A percentile compares a stretch with the other conserved stretches of the same genome.
Conservation (phyloP, 35 echinoderm and acorn worm species). For the Ophioderma brevispina region DNA sequence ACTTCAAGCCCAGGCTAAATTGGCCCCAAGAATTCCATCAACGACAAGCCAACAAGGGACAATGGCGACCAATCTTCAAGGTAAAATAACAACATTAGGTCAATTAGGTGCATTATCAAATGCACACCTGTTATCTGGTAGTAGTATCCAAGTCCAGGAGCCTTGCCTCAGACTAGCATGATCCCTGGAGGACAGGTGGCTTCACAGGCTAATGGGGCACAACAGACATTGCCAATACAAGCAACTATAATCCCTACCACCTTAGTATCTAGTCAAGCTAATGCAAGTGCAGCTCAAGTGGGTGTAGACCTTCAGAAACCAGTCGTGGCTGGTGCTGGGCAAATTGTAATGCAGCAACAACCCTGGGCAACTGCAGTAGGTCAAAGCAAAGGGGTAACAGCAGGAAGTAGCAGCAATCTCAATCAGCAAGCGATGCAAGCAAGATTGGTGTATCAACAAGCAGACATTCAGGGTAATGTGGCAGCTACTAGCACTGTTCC, state of each 20-base stretch:
- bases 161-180: background rate
- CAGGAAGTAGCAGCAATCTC: background rate
- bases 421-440: background rate
- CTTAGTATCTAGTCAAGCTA: background rate
- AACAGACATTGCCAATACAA: slow-evolving; percentile 29
- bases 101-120: slow-evolving; percentile 60
- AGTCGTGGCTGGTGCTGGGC: no score
- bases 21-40: slow-evolving; percentile 19
- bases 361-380: background rate
- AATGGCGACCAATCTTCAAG: background rate
- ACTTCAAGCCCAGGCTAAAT: slow-evolving; percentile 26
- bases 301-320: no score
- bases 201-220: background rate
- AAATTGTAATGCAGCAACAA: background rate
- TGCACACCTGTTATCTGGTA: slow-evolving; percentile 1
- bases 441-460: background rate
- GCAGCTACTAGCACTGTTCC: background rate
- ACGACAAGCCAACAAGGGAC: slow-evolving; percentile 7
- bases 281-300: background rate
- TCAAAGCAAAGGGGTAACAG: background rate
- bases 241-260: background rate
- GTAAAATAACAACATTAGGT: slow-evolving; percentile 48
- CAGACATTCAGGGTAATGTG: background rate
- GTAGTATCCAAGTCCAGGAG: background rate
- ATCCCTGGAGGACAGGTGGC: background rate